Conservation (phyloP, 2,888 invertebrate species). For the Chalcis sispes region DNA sequence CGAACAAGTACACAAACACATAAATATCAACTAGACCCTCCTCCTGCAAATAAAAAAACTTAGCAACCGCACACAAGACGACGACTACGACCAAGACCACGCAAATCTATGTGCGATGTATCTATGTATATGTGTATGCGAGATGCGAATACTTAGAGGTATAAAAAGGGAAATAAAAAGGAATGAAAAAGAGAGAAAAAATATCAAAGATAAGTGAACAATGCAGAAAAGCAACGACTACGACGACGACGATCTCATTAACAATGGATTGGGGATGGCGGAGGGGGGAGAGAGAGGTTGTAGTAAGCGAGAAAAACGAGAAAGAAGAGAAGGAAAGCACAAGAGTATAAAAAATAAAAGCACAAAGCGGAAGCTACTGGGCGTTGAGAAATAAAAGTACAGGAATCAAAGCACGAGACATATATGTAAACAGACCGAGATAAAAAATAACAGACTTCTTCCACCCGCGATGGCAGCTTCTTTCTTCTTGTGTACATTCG, state of each 20-base stretch:
- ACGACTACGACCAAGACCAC: constrained; percentile 3
- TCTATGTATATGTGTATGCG: not conserved
- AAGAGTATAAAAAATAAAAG: too few relatives aligned
- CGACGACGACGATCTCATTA: constrained; percentile 31
- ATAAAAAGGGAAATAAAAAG: too few relatives aligned
- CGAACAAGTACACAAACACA: too few relatives aligned
- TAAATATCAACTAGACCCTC: not conserved
- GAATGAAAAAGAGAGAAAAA: constrained; percentile 1
- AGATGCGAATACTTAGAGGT: not conserved
- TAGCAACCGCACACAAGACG: not conserved
- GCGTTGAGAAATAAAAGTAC: too few relatives aligned
- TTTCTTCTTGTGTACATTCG: not conserved
- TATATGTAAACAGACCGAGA: not conserved
- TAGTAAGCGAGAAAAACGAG: not conserved
- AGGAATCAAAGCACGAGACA: too few relatives aligned
- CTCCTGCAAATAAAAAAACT: constrained; percentile 5
- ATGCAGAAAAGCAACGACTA: not conserved
- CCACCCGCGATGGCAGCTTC: not conserved
- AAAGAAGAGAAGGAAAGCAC: too few relatives aligned
- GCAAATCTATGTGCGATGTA: not conserved
- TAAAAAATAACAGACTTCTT: constrained; percentile 20
- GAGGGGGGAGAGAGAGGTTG: not conserved
- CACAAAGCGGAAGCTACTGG: too few relatives aligned
- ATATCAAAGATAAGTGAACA: constrained; percentile 9
- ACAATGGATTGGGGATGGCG: not conserved